phyloP scores from a whole-genome alignment of 2,797 vertebrate species.

The Bradypodion pumilum region DNA sequence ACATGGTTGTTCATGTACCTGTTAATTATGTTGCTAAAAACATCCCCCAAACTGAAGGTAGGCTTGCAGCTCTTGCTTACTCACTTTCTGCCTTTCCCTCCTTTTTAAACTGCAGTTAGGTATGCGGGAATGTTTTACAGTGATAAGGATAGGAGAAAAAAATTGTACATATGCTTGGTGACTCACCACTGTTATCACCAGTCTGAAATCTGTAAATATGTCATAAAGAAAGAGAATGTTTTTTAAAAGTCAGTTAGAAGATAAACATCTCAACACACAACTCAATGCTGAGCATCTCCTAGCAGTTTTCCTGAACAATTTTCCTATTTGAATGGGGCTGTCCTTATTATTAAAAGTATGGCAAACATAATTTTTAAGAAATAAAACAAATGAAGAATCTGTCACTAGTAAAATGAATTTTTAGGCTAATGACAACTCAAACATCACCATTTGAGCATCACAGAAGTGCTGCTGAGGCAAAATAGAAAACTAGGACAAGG shows the following conservation, averaged over 20 bases:
- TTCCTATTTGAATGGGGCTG: not conserved
- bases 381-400: not conserved
- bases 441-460: not conserved
- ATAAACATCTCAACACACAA: conserved; percentile 25
- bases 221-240: conserved; percentile 10
- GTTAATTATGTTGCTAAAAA: conserved; percentile 51
- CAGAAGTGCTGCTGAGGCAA: not conserved
- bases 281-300: not conserved
- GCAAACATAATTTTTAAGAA: not conserved
- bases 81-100: conserved; percentile 39
- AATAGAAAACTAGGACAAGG: not conserved
- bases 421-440: not conserved
- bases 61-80: conserved; percentile 37
- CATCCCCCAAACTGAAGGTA: conserved; percentile 32
- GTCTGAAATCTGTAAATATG: conserved; percentile 38
- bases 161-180: conserved; percentile 24
- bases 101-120: conserved; percentile 22
- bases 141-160: conserved; percentile 18
- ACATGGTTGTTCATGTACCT: conserved; percentile 52
- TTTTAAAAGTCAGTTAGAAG: conserved; percentile 25
- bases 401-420: not conserved
- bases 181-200: conserved; percentile 26
- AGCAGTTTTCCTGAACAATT: not conserved
- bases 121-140: conserved; percentile 36
- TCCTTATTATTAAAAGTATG: not conserved